Conservation (phyloP, 2,113 vertebrate species). For the Andinoacara biseriatus region DNA sequence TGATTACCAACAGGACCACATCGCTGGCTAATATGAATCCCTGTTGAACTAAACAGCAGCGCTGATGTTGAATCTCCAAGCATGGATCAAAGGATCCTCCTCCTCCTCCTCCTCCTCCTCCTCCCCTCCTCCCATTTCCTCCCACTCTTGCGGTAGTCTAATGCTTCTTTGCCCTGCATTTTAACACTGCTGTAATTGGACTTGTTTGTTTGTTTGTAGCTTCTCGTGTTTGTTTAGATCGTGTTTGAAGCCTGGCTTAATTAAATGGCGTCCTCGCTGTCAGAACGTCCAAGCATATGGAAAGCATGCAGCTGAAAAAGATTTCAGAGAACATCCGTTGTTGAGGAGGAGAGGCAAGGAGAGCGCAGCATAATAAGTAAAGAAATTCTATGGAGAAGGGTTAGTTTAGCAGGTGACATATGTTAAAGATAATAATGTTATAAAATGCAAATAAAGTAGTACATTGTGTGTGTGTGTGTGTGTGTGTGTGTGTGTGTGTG, state of each 20-base stretch:
- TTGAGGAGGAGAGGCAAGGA: background rate
- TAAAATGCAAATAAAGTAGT: background rate
- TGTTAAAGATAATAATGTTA: background rate
- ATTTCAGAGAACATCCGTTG: slow-evolving; percentile 15
- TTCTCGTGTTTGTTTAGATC: slow-evolving; percentile 66
- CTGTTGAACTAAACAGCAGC: slow-evolving; percentile 28
- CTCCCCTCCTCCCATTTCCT: slow-evolving; percentile 35
- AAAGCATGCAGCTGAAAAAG: background rate
- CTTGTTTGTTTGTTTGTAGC: slow-evolving; percentile 70
- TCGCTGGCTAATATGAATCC: slow-evolving; percentile 35
- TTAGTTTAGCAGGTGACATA: background rate
- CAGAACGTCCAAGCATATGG: slow-evolving; percentile 33
- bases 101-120: slow-evolving; percentile 13
- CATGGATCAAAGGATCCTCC: slow-evolving; percentile 60
- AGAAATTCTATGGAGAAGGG: background rate
- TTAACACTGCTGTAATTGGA: slow-evolving; percentile 70
- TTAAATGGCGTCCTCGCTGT: slow-evolving; percentile 67
- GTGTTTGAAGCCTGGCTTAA: slow-evolving; percentile 70
- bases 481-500: background rate
- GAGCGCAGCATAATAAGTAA: background rate
- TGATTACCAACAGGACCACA: slow-evolving; percentile 29
- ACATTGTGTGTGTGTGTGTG: background rate
- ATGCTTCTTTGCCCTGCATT: slow-evolving; percentile 64
- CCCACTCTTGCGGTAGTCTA: slow-evolving; percentile 25
- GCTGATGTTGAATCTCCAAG: slow-evolving; percentile 42